Conservation (phyloP, 2,113 vertebrate species). For the Lampris incognitus region DNA sequence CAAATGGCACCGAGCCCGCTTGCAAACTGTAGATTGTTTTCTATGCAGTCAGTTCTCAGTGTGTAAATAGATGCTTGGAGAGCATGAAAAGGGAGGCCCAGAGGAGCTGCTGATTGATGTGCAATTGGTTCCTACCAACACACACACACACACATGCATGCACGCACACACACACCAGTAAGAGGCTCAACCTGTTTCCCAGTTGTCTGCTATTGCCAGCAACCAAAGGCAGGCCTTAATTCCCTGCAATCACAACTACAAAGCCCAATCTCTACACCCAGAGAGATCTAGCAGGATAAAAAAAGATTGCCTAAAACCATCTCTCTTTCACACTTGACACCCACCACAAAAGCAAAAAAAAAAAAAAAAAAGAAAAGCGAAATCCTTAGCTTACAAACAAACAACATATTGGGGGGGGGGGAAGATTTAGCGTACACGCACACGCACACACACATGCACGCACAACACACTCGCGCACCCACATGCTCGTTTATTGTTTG, state of each 20-base stretch:
- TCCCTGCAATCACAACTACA: slow-evolving; percentile 75
- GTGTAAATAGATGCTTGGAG: slow-evolving; percentile 30
- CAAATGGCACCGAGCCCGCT: not conserved
- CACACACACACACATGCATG: slow-evolving; percentile 15
- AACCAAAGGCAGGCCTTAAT: slow-evolving; percentile 69
- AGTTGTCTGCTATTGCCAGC: slow-evolving; percentile 61
- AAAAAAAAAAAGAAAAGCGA: not conserved
- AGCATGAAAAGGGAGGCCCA: slow-evolving; percentile 15
- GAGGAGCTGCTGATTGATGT: slow-evolving; percentile 36
- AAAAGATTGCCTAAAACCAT: slow-evolving; percentile 66
- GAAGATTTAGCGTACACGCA: slow-evolving; percentile 34
- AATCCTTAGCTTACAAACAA: not conserved
- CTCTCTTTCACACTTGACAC: slow-evolving; percentile 35
- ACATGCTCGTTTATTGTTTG: slow-evolving; percentile 48
- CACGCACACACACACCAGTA: slow-evolving; percentile 22
- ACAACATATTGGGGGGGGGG: not conserved
- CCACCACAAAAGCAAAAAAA: slow-evolving; percentile 29
- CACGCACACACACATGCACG: slow-evolving; percentile 26
- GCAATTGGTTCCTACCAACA: slow-evolving; percentile 5
- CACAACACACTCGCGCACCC: not conserved
- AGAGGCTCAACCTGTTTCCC: slow-evolving; percentile 56
- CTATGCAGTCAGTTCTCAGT: slow-evolving; percentile 24
- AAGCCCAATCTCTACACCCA: slow-evolving; percentile 68
- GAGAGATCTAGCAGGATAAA: slow-evolving; percentile 72
- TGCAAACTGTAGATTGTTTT: slow-evolving; percentile 16